Percentiles rank a stretch among this genome's conserved stretches.
Conservation (phyloP, 2,113 vertebrate genomes). For the Anarrhichthys ocellatus region DNA sequence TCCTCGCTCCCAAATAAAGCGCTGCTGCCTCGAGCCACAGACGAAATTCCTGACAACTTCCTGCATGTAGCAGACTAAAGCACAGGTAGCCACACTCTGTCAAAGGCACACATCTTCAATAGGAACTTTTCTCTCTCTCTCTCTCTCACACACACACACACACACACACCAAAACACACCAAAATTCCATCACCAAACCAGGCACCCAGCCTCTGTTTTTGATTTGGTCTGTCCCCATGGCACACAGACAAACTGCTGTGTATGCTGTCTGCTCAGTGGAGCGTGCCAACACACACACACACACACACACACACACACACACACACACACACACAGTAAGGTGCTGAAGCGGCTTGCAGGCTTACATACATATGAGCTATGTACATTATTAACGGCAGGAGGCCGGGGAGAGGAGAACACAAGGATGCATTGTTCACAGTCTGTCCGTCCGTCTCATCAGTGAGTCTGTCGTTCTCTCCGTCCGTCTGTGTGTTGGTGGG, state of each 20-base stretch:
- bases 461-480: not conserved
- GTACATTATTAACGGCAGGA: slow-evolving; percentile 67
- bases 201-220: too few relatives aligned
- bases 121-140: slow-evolving; percentile 9
- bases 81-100: slow-evolving; percentile 26
- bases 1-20: not conserved
- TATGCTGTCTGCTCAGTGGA: too few relatives aligned
- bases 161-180: slow-evolving; percentile 22
- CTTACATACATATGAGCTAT: slow-evolving; percentile 53
- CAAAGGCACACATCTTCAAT: slow-evolving; percentile 53
- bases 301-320: slow-evolving; percentile 10
- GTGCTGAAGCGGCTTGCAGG: slow-evolving; percentile 76
- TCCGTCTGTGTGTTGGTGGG: slow-evolving; percentile 13
- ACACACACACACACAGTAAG: slow-evolving; percentile 65
- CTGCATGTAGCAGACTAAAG: slow-evolving; percentile 38
- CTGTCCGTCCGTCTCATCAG: slow-evolving; percentile 32
- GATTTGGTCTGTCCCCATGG: too few relatives aligned
- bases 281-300: too few relatives aligned
- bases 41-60: not conserved
- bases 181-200: too few relatives aligned
- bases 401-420: slow-evolving; percentile 6
- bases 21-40: not conserved
- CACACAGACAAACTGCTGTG: too few relatives aligned
- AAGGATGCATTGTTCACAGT: slow-evolving; percentile 41
- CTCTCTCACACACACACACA: not conserved